Evolutionary conservation across 23 tunicate species (phyloP).

Genomic region (Styela plicata): DNA sequence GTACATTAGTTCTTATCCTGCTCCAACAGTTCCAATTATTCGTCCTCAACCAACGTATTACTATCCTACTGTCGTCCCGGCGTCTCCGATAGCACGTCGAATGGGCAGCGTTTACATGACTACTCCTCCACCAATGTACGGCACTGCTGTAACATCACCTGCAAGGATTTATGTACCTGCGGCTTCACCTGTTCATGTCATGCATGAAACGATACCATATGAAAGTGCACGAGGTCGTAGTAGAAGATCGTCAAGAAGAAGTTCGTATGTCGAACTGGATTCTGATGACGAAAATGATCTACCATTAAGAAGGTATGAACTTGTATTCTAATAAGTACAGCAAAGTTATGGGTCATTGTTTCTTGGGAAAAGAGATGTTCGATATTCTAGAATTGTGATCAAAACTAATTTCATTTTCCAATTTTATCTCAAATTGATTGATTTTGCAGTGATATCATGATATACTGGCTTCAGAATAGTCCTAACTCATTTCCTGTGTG

Average conservation of each 20-base stretch:
- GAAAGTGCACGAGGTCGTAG: constrained; percentile 22
- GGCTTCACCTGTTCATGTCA: constrained; percentile 12
- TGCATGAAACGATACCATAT: constrained; percentile 46
- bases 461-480: no score
- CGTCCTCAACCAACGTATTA: not conserved
- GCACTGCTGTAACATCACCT: constrained; percentile 20
- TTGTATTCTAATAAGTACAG: not conserved
- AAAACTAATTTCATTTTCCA: no score
- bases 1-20: constrained; percentile 6
- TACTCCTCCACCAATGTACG: constrained; percentile 31
- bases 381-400: no score
- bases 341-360: no score
- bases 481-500: no score
- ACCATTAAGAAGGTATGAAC: constrained; percentile 53
- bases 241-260: constrained; percentile 37
- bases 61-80: not conserved
- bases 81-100: not conserved
- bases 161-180: constrained; percentile 48
- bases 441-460: no score
- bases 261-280: constrained; percentile 29
- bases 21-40: not conserved
- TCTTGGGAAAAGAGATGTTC: no score
- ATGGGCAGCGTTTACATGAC: constrained; percentile 11
- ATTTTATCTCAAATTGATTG: no score
- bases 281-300: constrained; percentile 53